Evolutionary conservation across 2,797 vertebrate species (phyloP), one percentile per base, ranked within the genome.

Genomic region (Antrozous pallidus): DNA sequence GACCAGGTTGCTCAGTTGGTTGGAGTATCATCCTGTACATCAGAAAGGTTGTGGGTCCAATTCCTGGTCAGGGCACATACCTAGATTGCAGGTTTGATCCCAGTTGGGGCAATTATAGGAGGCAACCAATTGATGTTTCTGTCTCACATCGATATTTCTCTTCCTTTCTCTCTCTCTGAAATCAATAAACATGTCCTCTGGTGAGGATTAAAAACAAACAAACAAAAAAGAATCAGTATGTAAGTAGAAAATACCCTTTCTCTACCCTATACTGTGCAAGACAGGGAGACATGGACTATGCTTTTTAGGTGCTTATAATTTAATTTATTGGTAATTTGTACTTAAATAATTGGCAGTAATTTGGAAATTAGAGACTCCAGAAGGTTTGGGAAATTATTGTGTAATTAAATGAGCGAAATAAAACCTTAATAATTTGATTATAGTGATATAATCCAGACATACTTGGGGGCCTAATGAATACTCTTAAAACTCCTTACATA

Each of bases 271-370:
- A 36, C 42, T 13, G 0, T 90, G 14, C 17, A 73, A 75, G 47
- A 45, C 38, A 77, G 31, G 8, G 74, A 31, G 84, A 75, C 14
- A 13, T 75, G 11, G 36, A 54, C 40, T 84, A 24, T 94, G 28
- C 45, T 67, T 90, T 93, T 33, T 61, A 89, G 28, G n/a, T 88
- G 18, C 45, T 86, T 94, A 63, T 65, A 58, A 56, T 91, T 88
- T 80, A 78, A 8, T 40, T 80, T 78, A 82, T 65, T 80, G 54
- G 79, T 85, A 45, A 78, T 73, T 81, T 94, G 33, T 90, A 26
- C 8, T 79, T 90, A 80, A 65, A 36, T 77, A 40, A 16, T 78
- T 92, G 51, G 18, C 56, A 78, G 8, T 73, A 65, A 6, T 91
- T 78, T 94, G 28, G 89, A 87, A 88, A 82, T 78, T 85, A 85